Base-by-base conservation (phyloP, 2,113 vertebrate species). In the Calcarius ornatus region DNA sequence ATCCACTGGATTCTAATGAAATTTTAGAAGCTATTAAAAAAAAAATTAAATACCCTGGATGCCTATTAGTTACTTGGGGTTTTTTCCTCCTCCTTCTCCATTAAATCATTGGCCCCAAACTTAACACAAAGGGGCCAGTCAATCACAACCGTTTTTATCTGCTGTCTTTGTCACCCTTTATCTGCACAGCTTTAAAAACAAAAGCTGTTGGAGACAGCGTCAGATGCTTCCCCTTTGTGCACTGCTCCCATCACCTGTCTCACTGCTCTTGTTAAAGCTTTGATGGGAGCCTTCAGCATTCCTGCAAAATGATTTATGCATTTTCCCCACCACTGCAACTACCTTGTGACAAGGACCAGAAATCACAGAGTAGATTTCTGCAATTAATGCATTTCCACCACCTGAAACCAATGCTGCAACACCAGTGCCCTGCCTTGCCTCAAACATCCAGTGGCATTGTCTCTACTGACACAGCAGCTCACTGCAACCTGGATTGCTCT, bases 311-410 rank as follows among this genome's bases (percentile, higher is more conserved):
- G 60, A 96, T 95, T 81, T 91, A 96, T 96, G 86, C 89, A 38
- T 72, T 94, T 93, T 75, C 40, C 72, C 92, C 92, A 96, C 95
- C 95, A 94, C 96, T 97, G 91, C 92, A 96, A 57, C 92, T 95
- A 79, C 80, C 86, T 91, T 89, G 86, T 94, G 94, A 97, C 51
- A 96, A 90, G 91, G 94, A 35, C 43, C 69, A 86, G 83, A 81
- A 94, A 88, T 81, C 63, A 80, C 35, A 81, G 83, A 86, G 69
- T 72, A 92, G 86, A 72, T 56, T n/a, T 56, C 64, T 90, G 76
- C 89, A 94, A 91, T 92, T 84, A 92, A 84, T 86, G 73, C 69
- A 61, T 38, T 95, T 95, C 73, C 82, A 91, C 60, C 1, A 0
- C 57, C 77, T 81, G 86, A 92, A 89, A 69, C 35, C 27, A 92